A percentile compares a stretch with the other conserved stretches of the same genome.
Conservation (phyloP, 2,888 invertebrate species). For the Pseudococcus longispinus region DNA sequence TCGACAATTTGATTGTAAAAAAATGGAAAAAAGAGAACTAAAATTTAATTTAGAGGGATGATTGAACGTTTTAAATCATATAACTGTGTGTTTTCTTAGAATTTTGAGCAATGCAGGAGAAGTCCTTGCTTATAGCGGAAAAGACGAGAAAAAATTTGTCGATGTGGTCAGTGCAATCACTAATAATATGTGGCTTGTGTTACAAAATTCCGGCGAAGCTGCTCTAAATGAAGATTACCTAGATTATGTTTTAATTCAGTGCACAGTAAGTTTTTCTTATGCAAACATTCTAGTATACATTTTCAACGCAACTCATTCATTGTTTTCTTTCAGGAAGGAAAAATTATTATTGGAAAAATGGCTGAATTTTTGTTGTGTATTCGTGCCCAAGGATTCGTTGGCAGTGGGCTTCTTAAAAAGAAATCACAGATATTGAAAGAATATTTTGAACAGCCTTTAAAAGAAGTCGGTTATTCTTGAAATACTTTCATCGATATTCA, state of each 20-base stretch:
- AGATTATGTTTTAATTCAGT: constrained; percentile 42
- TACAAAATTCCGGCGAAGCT: constrained; percentile 51
- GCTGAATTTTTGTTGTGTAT: constrained; percentile 48
- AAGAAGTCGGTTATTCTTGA: constrained; percentile 8
- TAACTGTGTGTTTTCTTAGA: neutral
- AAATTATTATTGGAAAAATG: constrained; percentile 36
- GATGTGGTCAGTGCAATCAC: constrained; percentile 50
- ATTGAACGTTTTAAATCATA: neutral
- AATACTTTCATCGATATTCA: neutral
- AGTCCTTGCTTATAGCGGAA: constrained; percentile 45
- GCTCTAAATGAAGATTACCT: constrained; percentile 49
- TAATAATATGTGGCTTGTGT: constrained; percentile 50
- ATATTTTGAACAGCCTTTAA: constrained; percentile 46
- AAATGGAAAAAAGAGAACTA: neutral
- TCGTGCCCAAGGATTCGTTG: constrained; percentile 39
- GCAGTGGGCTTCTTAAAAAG: constrained; percentile 46
- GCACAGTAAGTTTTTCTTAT: constrained; percentile 1
- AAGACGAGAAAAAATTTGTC: constrained; percentile 50
- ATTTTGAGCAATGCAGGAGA: constrained; percentile 49
- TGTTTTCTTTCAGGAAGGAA: constrained; percentile 40
- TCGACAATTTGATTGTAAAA: neutral
- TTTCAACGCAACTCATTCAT: neutral
- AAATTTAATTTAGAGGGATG: neutral
- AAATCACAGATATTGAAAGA: constrained; percentile 46
- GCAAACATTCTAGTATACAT: too few relatives aligned